A percentile compares a stretch with the other conserved stretches of the same genome.
Conservation (phyloP, 2,888 invertebrate genomes). For the Galerucella nymphaeae region DNA sequence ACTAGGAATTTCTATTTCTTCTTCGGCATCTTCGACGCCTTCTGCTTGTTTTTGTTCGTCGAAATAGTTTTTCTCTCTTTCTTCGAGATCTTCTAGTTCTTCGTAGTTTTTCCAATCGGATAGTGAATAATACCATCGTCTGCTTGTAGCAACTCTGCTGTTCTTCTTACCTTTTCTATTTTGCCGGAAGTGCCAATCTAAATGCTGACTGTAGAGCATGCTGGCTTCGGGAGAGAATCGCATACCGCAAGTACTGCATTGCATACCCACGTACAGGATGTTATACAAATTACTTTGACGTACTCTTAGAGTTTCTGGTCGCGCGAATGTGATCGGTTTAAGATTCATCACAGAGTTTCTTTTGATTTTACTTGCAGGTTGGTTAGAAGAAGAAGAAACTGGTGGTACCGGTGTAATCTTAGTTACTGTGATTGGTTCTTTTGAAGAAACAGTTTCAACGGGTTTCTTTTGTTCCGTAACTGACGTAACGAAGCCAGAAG, state of each 20-base stretch:
- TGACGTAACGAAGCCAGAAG: constrained; percentile 81
- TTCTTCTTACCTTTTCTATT: constrained; percentile 90
- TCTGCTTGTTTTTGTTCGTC: constrained; percentile 74
- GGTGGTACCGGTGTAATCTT: neutral
- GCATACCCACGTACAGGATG: constrained; percentile 87
- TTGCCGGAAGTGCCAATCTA: constrained; percentile 98
- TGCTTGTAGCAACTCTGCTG: constrained; percentile 82
- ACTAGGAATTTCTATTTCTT: constrained; percentile 74
- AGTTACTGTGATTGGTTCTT: neutral
- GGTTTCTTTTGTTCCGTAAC: constrained; percentile 30
- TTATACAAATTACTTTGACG: constrained; percentile 78
- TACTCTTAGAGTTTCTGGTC: constrained; percentile 79
- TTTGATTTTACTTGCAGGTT: constrained; percentile 34
- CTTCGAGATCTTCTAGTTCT: constrained; percentile 91
- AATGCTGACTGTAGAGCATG: constrained; percentile 91
- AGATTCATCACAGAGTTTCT: constrained; percentile 62
- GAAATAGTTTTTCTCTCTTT: constrained; percentile 90
- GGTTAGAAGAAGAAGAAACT: constrained; percentile 12
- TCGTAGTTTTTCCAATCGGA: constrained; percentile 95
- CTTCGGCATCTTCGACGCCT: constrained; percentile 69
- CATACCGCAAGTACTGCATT: constrained; percentile 96
- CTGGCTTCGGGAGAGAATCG: constrained; percentile 92
- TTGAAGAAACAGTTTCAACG: neutral
- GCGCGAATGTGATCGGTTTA: constrained; percentile 74
- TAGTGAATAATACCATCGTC: constrained; percentile 91